Base-by-base conservation (phyloP, 1,140 invertebrate species). In the Drosophila pruinosa region DNA sequence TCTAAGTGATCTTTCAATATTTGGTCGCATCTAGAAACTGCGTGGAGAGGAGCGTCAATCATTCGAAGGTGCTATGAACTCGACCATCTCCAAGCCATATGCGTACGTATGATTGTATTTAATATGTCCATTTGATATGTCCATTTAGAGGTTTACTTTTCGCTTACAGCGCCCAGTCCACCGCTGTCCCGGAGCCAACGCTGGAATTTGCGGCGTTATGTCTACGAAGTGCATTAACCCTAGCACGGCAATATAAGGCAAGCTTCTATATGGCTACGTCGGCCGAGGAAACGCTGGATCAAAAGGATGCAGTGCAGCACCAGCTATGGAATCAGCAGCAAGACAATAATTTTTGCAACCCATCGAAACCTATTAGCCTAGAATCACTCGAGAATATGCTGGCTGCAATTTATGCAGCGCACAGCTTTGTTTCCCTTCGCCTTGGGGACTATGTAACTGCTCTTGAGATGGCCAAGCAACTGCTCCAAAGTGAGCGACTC, bases 201-300 rank as follows among this genome's bases (percentile, higher is more conserved):
- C 91, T 99, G 43, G 96, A 98, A 91, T 99, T 98, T 93, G 97
- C 95, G 7, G 94, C 95, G 7, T 89, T 98, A 4, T 98, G 97
- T 91, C 89, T 99, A 39, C 94, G 95, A 72, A 99, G 98, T 93
- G 97, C 97, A 10, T 91, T 96, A 8, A 93, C 94, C 43, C 89
- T 97, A 0, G 67, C 88, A 4, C 72, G 88, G 63, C 70, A 76
- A 85, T 57, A 92, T 92, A 67, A 92, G 91, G 78, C 91, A 82
- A 15, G 91, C 75, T 67, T 93, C 2, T 92, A 54, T 77, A 91
- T 67, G 91, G 92, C 14, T 3, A 14, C 28, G 0, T 31, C 77
- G 10, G 19, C 48, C 0, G 81, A 85, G 4, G 81, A 92, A 91
- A 45, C 92, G 75, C 64, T 92, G 80, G 92, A 85, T 78, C 92